Evolutionary conservation across 2,888 invertebrate genomes (phyloP), one percentile per base, ranked within the genome.

Genomic region (Pyralis farinalis): DNA sequence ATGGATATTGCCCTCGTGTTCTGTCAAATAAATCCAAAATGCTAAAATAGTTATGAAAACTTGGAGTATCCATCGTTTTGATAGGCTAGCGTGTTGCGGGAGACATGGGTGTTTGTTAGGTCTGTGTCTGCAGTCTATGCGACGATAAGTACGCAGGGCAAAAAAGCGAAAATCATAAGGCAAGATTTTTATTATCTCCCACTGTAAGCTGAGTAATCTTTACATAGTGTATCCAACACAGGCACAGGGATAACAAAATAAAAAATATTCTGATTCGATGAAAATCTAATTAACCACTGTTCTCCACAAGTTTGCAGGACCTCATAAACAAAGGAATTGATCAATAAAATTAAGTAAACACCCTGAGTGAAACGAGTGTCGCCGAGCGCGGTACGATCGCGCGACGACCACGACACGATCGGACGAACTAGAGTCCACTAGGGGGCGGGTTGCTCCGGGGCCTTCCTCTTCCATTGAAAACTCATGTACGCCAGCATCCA

Each of bases 401-500:
- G 33, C 11, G 58, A 54, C 51, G 57, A 63, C 52, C 62, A 55
- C 46, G 60, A 57, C 69, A 71, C n/a, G n/a, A n/a, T n/a, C n/a
- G n/a, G n/a, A 71, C 66, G 73, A 66, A 81, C 81, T 73, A 76
- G 73, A 72, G 69, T 73, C 71, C 71, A 57, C 57, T 60, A 63
- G 77, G 74, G n/a, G 64, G 67, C 70, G 65, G 78, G 78, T 71
- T 68, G 69, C 78, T 73, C 72, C 80, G 65, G 82, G 84, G 78
- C 68, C 79, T 78, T 82, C 71, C 79, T 77, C 77, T 72, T 71
- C 75, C 77, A 88, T 77, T 85, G 79, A 90, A 89, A 90, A 89
- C 78, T 78, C 88, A 88, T 67, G 72, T 86, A 82, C 89, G 86
- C 89, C 89, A 88, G 79, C 87, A 88, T 86, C 85, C 87, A 89